Base-by-base conservation (phyloP, 2,113 vertebrate species). In the Chrysemys picta region DNA sequence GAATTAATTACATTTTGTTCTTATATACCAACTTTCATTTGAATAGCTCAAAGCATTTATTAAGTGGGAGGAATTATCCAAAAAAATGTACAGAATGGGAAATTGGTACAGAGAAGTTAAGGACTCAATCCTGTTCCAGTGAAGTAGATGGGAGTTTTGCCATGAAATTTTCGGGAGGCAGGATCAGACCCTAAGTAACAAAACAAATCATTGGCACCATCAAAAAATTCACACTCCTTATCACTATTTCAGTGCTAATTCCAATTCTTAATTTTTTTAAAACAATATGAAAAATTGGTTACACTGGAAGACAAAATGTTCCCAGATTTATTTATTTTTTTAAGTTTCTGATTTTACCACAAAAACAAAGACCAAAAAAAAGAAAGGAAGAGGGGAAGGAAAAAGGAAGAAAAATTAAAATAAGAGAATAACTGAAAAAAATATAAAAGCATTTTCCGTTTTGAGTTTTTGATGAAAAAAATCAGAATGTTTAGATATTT, bases 401-500 rank as follows among this genome's bases (percentile, higher is more conserved):
- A 14, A 12, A 4, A 38, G 72, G 27, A 81, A 1, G 45, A 4
- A 7, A 8, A 85, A 47, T 84, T 2, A 85, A 47, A 52, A 2
- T 22, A 38, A 59, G 14, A 62, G 10, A 86, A 7, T 22, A 45
- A 80, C 47, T 21, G 50, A n/a, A 35, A n/a, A 59, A 29, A 59
- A 22, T 8, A 62, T 27, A 10, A 62, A 62, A 62, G 12, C 27
- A 62, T 59, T 59, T 59, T 59, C 57, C 10, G 1, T 29, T 59
- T 69, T 16, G 0, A 10, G 16, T 0, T 57, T 12, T 83, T 87
- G 19, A 29, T 54, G 31, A 4, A 2, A 91, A 82, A 93, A 86
- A 56, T 13, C 38, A 27, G n/a, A 16, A 27, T 1, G 2, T 16
- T 80, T 29, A 82, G 81, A 31, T 0, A 0, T 52, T 17, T n/a